phyloP scores from a whole-genome alignment of 2,797 vertebrate species.

The Cichlasoma orientale region DNA sequence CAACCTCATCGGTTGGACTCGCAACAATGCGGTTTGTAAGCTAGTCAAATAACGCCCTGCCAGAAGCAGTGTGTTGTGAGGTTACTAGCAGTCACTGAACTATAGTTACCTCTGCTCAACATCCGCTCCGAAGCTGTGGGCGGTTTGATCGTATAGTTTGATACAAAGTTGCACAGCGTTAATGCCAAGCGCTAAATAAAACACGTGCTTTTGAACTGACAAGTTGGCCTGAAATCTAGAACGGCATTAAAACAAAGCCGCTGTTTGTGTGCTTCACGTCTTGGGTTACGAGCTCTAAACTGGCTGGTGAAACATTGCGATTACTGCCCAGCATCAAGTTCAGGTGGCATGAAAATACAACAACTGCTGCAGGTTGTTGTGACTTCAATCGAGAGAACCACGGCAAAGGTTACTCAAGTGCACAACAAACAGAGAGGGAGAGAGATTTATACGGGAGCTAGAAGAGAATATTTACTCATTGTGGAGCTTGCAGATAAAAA shows the following conservation, averaged over 20 bases:
- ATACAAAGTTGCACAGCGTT: conserved; percentile 5
- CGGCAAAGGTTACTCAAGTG: conserved; percentile 49
- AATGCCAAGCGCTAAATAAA: conserved; percentile 8
- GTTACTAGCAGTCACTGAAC: conserved; percentile 83
- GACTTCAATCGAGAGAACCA: not conserved
- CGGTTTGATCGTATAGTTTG: conserved; percentile 10
- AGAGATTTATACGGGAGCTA: not conserved
- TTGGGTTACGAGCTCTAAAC: conserved; percentile 10
- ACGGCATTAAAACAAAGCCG: conserved; percentile 49
- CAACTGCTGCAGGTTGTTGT: conserved; percentile 13
- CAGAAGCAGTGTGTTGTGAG: conserved; percentile 60
- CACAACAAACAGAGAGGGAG: not conserved
- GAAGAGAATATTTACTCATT: not conserved
- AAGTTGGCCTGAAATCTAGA: conserved; percentile 6
- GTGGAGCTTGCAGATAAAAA: not conserved
- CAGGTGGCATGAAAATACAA: conserved; percentile 7
- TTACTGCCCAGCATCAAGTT: conserved; percentile 38
- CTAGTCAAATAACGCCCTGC: conserved; percentile 73
- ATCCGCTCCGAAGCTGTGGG: not conserved
- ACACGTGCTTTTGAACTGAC: not conserved
- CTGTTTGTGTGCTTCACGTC: conserved; percentile 43
- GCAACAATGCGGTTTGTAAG: conserved; percentile 78
- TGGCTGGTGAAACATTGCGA: conserved; percentile 32
- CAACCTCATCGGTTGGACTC: conserved; percentile 50
- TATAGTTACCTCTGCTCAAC: conserved; percentile 71